Evolutionary conservation across 2,797 vertebrate genomes (phyloP), one percentile per base, ranked within the genome.

Genomic region (Nannoperca obscura): DNA sequence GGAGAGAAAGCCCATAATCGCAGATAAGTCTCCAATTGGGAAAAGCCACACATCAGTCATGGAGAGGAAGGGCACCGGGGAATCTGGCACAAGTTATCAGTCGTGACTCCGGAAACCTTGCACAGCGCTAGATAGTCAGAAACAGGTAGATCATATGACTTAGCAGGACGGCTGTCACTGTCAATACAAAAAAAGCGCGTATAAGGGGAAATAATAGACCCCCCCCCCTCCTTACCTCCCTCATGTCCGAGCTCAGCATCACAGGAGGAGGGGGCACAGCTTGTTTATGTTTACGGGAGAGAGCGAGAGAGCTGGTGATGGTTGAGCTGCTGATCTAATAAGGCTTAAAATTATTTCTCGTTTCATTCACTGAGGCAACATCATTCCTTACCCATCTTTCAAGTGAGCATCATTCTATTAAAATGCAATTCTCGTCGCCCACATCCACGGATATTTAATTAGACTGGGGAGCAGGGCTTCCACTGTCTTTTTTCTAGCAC

Each of bases 1-100:
- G 89, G 96, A 96, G 97, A 96, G 95, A 90, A 93, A 89, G 84
- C 19, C 82, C 53, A 93, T 91, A 89, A 96, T 94, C 87, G 93
- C 95, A 96, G 85, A 89, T 22, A 71, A 20, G 83, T 93, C 92
- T 94, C 91, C 13, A 17, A 87, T 83, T 89, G 84, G 85, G 71
- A 76, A 67, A 70, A 74, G 57, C 76, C 84, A 77, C 52, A 83
- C 69, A 85, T 90, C 76, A 80, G 74, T 52, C 78, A 71, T 53
- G 73, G 54, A 74, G 72, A 83, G 68, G 80, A 87, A 72, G 78
- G 70, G 64, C 84, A 72, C 65, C 34, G 57, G 52, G 52, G 65
- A 54, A 85, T 86, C 66, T 87, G 83, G 78, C 83, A 70, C 83
- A 73, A 36, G 53, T 71, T 82, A 86, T 90, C 86, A 88, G 80